Evolutionary conservation across 2,888 invertebrate genomes (phyloP), one percentile per base, ranked within the genome.

Genomic region (Apamea anceps): DNA sequence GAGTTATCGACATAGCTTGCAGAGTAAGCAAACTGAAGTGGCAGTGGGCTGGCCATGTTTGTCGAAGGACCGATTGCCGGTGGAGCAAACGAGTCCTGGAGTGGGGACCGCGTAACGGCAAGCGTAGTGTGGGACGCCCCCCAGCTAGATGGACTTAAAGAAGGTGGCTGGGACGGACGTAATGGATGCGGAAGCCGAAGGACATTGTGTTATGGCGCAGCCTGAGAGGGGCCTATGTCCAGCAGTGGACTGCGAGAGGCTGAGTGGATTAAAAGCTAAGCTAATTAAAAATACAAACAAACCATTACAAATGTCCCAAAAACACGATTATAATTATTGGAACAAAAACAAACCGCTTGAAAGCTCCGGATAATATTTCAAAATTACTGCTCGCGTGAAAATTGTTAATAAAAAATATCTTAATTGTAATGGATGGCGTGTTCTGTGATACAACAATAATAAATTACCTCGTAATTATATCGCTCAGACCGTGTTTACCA

Each of bases 341-440:
- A 67, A 82, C 78, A 82, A 83, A 79, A 86, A 84, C 72, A 80
- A 84, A 83, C 74, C 75, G 80, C 82, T 79, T 79, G 79, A 87
- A 80, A 85, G 80, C 83, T 82, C 80, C 81, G 81, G 79, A 84
- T 65, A 57, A 88, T 87, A 85, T 85, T 87, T 89, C 87, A 84
- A 88, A 90, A 86, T 81, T 79, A 87, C 87, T 85, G 93, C 90
- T 96, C 91, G 96, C 96, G 96, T 96, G 96, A 91, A 93, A 92
- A 90, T 90, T 91, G 85, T 91, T 93, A 95, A 96, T 96, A 95
- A 96, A 96, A 95, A 95, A 95, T 95, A 95, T 95, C 94, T 94
- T 94, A 96, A 96, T 95, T 95, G 94, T 94, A 90, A 94, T 91
- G 89, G 94, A 92, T 93, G 92, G 93, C 95, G 93, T 96, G 96